Evolutionary conservation across 2,113 vertebrate genomes (phyloP).

Genomic region (Anthoscopus minutus): DNA sequence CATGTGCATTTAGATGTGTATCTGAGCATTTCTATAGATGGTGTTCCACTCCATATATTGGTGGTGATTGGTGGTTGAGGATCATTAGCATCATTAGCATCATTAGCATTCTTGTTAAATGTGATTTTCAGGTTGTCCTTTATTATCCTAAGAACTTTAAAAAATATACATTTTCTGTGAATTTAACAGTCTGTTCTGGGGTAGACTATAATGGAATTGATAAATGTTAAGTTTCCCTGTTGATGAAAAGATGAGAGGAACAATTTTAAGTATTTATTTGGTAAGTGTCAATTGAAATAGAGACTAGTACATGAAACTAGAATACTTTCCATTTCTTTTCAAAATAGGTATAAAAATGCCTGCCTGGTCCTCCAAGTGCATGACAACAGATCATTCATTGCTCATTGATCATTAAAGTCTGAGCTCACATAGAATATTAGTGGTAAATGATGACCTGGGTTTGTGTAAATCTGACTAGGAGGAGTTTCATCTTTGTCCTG

Average conservation of each 20-base stretch:
- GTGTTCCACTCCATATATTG: neutral
- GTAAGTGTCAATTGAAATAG: neutral
- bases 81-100: too few relatives aligned
- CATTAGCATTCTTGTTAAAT: neutral
- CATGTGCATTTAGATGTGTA: neutral
- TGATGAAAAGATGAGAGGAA: neutral
- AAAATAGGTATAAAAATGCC: neutral
- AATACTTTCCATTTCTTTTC: neutral
- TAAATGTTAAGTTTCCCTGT: neutral
- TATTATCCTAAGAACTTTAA: neutral
- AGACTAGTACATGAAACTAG: neutral
- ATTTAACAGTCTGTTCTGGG: neutral
- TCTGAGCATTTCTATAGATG: neutral
- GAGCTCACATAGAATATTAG: neutral
- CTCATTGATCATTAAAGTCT: neutral
- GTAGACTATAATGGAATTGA: neutral
- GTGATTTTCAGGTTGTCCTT: neutral
- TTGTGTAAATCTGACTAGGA: neutral
- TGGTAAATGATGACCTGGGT: neutral
- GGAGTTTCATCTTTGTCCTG: neutral
- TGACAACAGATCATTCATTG: neutral
- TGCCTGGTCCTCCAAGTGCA: neutral
- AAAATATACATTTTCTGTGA: neutral
- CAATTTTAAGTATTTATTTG: neutral
- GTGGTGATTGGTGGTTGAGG: neutral